Evolutionary conservation across 92 coral and sea anemone species (phyloP).

Genomic region (Zoanthus gigantus): DNA sequence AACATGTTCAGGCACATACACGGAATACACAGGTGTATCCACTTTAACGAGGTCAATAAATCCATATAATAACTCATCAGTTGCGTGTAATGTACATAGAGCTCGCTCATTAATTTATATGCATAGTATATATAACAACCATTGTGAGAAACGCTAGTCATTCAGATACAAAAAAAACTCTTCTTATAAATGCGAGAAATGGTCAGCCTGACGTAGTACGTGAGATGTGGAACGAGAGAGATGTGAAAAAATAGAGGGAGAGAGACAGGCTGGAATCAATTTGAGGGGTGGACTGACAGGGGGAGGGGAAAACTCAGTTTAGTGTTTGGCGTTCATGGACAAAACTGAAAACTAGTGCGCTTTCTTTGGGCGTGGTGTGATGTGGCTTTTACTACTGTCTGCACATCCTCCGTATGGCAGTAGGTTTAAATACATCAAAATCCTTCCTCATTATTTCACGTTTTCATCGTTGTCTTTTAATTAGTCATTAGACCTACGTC

Average conservation of each 20-base stretch:
- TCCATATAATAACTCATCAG: not conserved
- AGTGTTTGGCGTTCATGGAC: not conserved
- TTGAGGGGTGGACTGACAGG: no score
- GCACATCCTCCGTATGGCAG: not conserved
- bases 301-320: not conserved
- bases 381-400: not conserved
- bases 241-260: no score
- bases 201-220: no score
- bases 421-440: not conserved
- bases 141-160: no score
- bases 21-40: not conserved
- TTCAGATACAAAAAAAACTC: no score
- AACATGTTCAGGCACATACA: not conserved
- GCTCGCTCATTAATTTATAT: not conserved
- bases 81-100: not conserved
- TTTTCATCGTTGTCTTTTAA: not conserved
- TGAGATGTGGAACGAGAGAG: no score
- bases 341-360: not conserved
- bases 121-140: no score
- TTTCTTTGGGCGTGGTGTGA: not conserved
- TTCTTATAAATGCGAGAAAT: no score
- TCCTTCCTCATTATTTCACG: not conserved
- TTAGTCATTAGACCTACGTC: not conserved
- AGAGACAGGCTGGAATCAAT: no score
- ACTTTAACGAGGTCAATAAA: not conserved